Conservation (phyloP, 2,113 vertebrate species). For the Mesitornis unicolor region DNA sequence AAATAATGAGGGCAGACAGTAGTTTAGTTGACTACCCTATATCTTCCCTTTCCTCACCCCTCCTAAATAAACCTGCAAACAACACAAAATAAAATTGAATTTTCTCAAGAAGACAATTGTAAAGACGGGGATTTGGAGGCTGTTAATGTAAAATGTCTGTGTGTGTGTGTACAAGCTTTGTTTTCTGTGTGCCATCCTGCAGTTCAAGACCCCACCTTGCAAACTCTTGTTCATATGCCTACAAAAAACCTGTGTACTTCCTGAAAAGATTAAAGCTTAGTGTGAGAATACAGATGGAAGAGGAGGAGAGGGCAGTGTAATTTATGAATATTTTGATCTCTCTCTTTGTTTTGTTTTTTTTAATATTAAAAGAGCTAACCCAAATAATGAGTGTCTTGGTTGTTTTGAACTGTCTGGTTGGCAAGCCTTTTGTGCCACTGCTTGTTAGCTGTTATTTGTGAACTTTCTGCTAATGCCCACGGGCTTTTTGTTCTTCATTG, state of each 20-base stretch:
- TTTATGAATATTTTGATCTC: background rate
- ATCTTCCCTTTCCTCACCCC: background rate
- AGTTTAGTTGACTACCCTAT: conserved; percentile 26
- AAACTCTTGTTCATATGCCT: background rate
- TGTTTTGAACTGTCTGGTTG: background rate
- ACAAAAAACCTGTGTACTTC: background rate
- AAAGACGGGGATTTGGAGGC: background rate
- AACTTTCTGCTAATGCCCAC: background rate
- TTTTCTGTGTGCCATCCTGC: background rate
- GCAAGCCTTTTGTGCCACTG: conserved; percentile 4
- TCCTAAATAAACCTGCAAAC: background rate
- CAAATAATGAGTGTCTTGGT: background rate
- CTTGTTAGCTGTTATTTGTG: background rate
- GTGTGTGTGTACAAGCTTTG: background rate
- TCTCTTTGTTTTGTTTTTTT: background rate
- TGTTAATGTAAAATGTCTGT: background rate
- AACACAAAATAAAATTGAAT: background rate
- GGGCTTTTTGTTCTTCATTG: background rate
- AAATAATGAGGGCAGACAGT: conserved; percentile 74
- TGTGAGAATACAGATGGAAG: background rate
- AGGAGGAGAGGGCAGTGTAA: background rate
- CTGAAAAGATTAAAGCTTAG: background rate
- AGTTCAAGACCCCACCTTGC: background rate
- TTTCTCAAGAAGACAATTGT: background rate
- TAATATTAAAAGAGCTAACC: background rate